Conservation (phyloP, 2,113 vertebrate genomes). For the Alaudala cheleensis region DNA sequence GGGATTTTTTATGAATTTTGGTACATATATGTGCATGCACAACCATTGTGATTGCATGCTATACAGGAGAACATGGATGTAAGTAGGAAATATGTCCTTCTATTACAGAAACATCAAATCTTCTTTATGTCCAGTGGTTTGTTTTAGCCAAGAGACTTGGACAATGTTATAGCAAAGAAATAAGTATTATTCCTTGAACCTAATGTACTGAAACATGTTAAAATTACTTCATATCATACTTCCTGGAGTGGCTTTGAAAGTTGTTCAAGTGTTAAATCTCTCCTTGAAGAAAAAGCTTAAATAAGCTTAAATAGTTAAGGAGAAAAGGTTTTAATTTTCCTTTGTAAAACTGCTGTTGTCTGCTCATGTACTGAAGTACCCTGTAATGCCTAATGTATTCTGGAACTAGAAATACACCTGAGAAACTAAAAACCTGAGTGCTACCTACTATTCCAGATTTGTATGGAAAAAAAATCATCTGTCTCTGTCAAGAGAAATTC, state of each 20-base stretch:
- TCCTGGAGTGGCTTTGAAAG: neutral
- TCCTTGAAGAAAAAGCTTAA: neutral
- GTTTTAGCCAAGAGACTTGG: neutral
- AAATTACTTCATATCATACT: constrained; percentile 14
- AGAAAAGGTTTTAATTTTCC: neutral
- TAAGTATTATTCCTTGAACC: constrained; percentile 22
- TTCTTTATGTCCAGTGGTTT: neutral
- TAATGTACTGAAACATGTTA: constrained; percentile 40
- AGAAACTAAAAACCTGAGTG: neutral
- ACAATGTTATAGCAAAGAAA: neutral
- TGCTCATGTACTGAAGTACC: neutral
- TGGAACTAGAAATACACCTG: neutral
- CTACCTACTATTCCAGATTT: neutral
- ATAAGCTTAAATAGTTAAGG: neutral
- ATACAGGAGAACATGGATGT: neutral
- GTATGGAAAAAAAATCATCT: neutral
- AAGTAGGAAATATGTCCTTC: neutral
- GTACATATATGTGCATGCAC: neutral
- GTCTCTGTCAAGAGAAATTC: neutral
- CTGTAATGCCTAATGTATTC: neutral
- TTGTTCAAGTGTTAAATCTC: constrained; percentile 4
- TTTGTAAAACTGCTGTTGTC: neutral
- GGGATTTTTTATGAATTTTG: neutral
- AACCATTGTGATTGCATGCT: neutral
- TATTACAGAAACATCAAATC: neutral